Base-by-base conservation (phyloP, 2,797 vertebrate genomes). In the Esox lucius region DNA sequence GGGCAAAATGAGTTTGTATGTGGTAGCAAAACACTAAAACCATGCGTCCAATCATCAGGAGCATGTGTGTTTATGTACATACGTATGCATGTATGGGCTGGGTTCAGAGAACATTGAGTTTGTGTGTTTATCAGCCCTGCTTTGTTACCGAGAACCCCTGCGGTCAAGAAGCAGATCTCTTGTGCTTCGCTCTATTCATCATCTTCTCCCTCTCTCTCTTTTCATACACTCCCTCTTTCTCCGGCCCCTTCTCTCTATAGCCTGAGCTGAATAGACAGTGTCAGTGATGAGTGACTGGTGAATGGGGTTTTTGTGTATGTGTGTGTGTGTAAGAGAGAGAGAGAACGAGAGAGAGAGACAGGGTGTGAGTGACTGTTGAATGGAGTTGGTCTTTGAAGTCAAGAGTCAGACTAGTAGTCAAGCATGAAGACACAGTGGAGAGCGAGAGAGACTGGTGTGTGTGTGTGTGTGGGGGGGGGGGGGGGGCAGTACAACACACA, bases 331-430 rank as follows among this genome's bases (percentile, higher is more conserved):
- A 91, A 90, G 90, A 92, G 92, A 88, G 9, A 11, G 22, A 7
- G 56, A 22, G 42, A 13, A 13, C 3, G 42, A 46, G 12, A 11
- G 42, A 46, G 42, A 46, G 42, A 46, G 42, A 46, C 42, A 46
- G 42, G 42, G 42, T 46, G 42, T 91, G 91, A 92, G 88, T 89
- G 91, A 91, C 91, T 93, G 92, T 88, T 93, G 92, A 92, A 92
- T 93, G 90, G 90, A 87, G 87, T 83, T 78, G 89, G 89, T 85
- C 91, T 93, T 93, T 94, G 93, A 93, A 93, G 91, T 92, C 88
- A 91, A 93, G 89, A 91, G 90, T 92, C 92, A 90, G 88, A 80
- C 88, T 89, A 86, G 84, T 62, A 86, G 89, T 91, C 89, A 80
- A 90, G 91, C 91, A 83, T 91, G 89, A 93, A 91, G 90, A 86